Conservation (phyloP, 2,113 vertebrate species). For the Myotis lucifugus region DNA sequence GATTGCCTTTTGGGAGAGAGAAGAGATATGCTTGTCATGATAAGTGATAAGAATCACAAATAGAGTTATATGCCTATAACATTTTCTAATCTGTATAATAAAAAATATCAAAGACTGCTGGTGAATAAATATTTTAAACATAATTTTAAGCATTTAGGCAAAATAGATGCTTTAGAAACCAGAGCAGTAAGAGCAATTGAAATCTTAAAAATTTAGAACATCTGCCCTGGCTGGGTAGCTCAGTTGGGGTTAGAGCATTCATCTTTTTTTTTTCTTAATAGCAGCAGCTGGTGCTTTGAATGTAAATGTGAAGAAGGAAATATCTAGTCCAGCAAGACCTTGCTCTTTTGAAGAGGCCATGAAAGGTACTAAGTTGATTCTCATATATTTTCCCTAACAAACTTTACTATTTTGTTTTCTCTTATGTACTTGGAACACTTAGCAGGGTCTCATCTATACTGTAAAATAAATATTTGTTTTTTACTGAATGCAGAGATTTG, state of each 20-base stretch:
- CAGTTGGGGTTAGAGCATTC: background rate
- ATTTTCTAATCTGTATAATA: constrained; percentile 18
- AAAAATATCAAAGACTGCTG: constrained; percentile 15
- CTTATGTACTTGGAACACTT: background rate
- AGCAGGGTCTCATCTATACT: constrained; percentile 27
- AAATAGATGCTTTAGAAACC: constrained; percentile 47
- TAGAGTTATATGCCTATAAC: background rate
- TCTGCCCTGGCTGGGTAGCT: background rate
- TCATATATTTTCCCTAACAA: constrained; percentile 58
- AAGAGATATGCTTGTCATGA: background rate
- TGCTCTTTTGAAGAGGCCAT: constrained; percentile 96
- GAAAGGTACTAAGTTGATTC: constrained; percentile 90
- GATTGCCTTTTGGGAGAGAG: constrained; percentile 35
- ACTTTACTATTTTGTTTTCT: constrained; percentile 45
- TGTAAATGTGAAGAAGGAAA: constrained; percentile 95
- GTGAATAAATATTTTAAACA: constrained; percentile 48
- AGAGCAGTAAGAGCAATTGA: constrained; percentile 22
- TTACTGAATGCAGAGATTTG: constrained; percentile 17
- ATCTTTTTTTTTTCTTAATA: constrained; percentile 74
- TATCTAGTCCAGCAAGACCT: constrained; percentile 91
- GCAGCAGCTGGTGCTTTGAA: constrained; percentile 87
- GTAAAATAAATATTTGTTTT: constrained; percentile 58
- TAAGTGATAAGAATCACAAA: constrained; percentile 22
- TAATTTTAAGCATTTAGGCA: constrained; percentile 37
- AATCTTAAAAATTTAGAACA: constrained; percentile 18